These are phyloP conservation scores for Heliconius erato DNA, from an alignment of 2,888 invertebrate species.

Conservation along the genomic window DNA sequence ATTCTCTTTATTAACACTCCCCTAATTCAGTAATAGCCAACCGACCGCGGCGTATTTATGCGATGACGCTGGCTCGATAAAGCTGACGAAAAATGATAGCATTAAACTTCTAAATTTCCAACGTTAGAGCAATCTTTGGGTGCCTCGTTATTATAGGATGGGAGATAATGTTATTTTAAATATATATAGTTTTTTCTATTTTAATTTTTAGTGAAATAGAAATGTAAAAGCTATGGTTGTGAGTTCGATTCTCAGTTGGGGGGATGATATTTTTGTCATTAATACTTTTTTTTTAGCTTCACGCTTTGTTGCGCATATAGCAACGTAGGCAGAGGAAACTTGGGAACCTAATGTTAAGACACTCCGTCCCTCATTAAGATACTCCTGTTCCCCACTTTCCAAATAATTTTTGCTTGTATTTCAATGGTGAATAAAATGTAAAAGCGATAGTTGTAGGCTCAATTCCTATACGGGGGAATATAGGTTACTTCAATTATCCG, in stretches of 20 bases:
- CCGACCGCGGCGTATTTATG: slow-evolving; percentile 62
- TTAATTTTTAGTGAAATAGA: not conserved
- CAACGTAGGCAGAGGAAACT: too few relatives aligned
- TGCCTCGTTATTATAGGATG: not conserved
- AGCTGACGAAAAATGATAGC: slow-evolving; percentile 75
- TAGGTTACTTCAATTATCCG: not conserved
- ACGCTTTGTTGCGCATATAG: not conserved
- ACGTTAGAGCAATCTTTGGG: slow-evolving; percentile 53
- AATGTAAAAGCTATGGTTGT: not conserved
- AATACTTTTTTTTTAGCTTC: not conserved
- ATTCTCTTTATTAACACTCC: slow-evolving; percentile 39
- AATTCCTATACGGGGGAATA: not conserved
- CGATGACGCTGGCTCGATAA: slow-evolving; percentile 71
- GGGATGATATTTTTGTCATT: not conserved
- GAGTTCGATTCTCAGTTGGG: not conserved
- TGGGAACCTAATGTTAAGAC: too few relatives aligned
- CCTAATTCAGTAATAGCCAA: slow-evolving; percentile 35
- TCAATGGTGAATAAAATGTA: not conserved
- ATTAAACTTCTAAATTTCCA: slow-evolving; percentile 70
- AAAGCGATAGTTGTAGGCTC: not conserved
- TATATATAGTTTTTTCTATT: not conserved
- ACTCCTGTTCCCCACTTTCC: too few relatives aligned
- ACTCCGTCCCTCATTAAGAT: too few relatives aligned
- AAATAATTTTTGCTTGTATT: too few relatives aligned
- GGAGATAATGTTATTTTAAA: not conserved